Evolutionary conservation across 2,113 vertebrate genomes (phyloP), one percentile per base, ranked within the genome.

Genomic region (Microcebus griseorufus): DNA sequence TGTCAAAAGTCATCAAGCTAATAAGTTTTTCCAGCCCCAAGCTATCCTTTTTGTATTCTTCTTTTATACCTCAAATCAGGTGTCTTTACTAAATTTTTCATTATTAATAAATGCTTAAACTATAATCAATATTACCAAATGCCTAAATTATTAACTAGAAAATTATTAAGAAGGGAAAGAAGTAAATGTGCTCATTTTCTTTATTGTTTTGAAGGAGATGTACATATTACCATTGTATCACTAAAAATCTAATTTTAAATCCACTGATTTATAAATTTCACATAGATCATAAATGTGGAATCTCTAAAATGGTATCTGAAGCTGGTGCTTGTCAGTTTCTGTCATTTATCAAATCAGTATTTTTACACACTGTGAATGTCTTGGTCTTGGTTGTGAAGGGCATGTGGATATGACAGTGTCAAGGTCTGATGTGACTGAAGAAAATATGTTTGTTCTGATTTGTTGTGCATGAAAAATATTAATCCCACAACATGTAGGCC

Each of bases 371-470:
- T 94, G 60, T 67, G 79, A 88, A 94, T 93, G 75, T 89, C 79
- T 85, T 86, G 67, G 82, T 92, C 93, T 97, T 93, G 62, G 34
- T 89, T 88, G 58, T 93, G 82, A 98, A 97, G 62, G 82, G 92
- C 72, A 93, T 91, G 48, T 91, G 53, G 93, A 86, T 93, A 75
- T 70, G 70, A 93, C 78, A 95, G 80, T 92, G 81, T 95, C 84
- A 94, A 51, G 62, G 79, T 95, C 53, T 96, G 90, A 95, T 79
- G 58, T 67, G 96, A 94, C 25, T 96, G 79, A 92, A 94, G 78
- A 89, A 95, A 96, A 93, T 88, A 83, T 82, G 90, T 83, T 95
- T 94, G 62, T 84, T 96, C 97, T 62, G 78, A 97, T 97, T 97
- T 97, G 86, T 20, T 90, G 45, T 88, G 84, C 89, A 70, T 96